phyloP scores from a whole-genome alignment of 2,888 invertebrate genomes.

The Papilio demoleus region DNA sequence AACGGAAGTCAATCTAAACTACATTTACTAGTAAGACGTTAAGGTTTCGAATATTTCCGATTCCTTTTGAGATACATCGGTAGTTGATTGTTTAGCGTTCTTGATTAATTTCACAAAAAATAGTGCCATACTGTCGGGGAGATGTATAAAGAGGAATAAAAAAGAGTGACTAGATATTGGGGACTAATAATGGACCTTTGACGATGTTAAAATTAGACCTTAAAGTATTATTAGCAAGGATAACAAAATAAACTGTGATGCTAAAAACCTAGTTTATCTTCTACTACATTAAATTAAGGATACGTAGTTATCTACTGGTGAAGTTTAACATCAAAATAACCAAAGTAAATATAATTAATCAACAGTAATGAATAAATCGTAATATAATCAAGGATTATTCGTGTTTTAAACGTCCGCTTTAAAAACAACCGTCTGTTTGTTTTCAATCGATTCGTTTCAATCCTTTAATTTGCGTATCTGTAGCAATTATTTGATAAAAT shows the following conservation, averaged over 20 bases:
- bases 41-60: slow-evolving; percentile 1
- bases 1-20: slow-evolving; percentile 16
- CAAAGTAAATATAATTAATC: slow-evolving; percentile 11
- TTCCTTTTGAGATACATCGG: no score
- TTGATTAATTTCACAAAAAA: neutral
- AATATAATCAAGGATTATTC: slow-evolving; percentile 20
- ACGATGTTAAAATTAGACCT: no score
- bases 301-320: neutral
- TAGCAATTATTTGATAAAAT: slow-evolving; percentile 28
- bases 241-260: no score
- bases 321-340: neutral
- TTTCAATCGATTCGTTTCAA: slow-evolving; percentile 27
- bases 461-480: slow-evolving; percentile 20
- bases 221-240: no score
- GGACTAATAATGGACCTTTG: no score
- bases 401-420: slow-evolving; percentile 22
- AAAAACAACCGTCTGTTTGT: slow-evolving; percentile 25
- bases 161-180: no score
- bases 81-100: neutral
- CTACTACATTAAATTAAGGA: neutral
- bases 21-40: neutral
- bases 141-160: no score
- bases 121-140: no score
- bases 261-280: neutral
- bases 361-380: slow-evolving; percentile 13